phyloP scores from a whole-genome alignment of 2,888 invertebrate species.

The Synanthedon myopaeformis region DNA sequence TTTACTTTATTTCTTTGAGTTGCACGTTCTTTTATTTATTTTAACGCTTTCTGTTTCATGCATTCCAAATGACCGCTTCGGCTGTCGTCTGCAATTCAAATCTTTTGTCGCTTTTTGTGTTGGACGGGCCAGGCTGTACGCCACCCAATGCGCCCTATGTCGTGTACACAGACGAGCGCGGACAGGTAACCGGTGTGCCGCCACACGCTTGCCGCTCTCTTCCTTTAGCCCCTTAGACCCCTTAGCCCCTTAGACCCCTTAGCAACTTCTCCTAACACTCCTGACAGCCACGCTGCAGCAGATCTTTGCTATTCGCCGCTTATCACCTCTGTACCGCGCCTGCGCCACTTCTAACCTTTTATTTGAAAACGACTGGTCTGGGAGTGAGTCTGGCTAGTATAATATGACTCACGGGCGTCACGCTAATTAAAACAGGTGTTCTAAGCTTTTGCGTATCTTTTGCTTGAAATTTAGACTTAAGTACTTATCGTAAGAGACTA shows the following conservation, averaged over 20 bases:
- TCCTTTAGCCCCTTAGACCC: conserved; percentile 15
- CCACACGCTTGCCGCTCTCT: conserved; percentile 9
- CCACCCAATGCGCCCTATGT: conserved; percentile 93
- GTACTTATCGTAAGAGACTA: not conserved
- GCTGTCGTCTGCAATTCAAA: conserved; percentile 61
- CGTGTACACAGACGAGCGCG: conserved; percentile 95
- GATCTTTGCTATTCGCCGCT: not conserved
- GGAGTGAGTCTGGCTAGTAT: not conserved
- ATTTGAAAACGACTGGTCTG: not conserved
- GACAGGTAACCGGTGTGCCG: conserved; percentile 83
- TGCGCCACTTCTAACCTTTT: not conserved
- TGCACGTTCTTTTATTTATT: conserved; percentile 61
- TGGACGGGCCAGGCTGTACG: conserved; percentile 71
- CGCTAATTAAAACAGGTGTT: too few species aligned
- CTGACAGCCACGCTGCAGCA: not conserved
- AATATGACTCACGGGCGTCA: too few species aligned
- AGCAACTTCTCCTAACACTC: conserved; percentile 2
- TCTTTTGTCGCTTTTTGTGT: conserved; percentile 44
- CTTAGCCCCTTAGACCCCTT: conserved; percentile 3
- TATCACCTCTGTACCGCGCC: not conserved
- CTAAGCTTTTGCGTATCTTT: too few species aligned
- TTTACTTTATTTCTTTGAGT: conserved; percentile 34
- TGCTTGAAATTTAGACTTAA: too few species aligned
- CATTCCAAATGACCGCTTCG: conserved; percentile 70
- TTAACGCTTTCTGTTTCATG: conserved; percentile 71